These are phyloP conservation scores for Paralvinella palmiformis DNA, from an alignment of 1,140 invertebrate species.

Conservation along the genomic window DNA sequence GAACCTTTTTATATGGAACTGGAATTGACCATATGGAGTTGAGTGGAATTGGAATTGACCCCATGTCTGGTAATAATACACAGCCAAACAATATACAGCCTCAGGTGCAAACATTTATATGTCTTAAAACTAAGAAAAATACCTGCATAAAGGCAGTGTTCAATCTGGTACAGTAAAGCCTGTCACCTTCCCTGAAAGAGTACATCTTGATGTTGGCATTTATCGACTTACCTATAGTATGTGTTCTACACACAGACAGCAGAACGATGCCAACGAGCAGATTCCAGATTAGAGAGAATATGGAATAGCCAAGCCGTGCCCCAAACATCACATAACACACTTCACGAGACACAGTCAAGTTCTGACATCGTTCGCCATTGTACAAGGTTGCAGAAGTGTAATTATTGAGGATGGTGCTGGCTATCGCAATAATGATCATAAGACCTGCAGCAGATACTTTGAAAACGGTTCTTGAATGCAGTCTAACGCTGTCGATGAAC, in stretches of 20 bases:
- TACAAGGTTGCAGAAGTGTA: conserved; percentile 29
- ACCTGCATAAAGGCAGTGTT: too few species aligned
- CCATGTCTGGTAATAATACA: too few species aligned
- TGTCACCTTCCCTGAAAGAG: too few species aligned
- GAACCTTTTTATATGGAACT: too few species aligned
- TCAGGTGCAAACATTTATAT: too few species aligned
- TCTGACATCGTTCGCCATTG: conserved; percentile 29
- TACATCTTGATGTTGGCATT: neutral
- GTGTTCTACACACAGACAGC: conserved; percentile 50
- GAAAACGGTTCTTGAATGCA: conserved; percentile 49
- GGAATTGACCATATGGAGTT: too few species aligned
- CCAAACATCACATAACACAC: conserved; percentile 45
- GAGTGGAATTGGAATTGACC: too few species aligned
- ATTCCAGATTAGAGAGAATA: conserved; percentile 47
- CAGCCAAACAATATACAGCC: too few species aligned
- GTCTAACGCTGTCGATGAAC: conserved; percentile 46
- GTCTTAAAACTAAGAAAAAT: too few species aligned
- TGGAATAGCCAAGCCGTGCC: conserved; percentile 39
- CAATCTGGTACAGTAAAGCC: too few species aligned
- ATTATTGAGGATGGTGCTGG: conserved; percentile 31
- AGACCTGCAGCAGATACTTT: conserved; percentile 42
- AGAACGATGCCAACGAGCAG: conserved; percentile 47
- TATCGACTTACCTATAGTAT: conserved; percentile 47
- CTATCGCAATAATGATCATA: conserved; percentile 30
- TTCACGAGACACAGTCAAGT: conserved; percentile 30